phyloP scores from a whole-genome alignment of 2,113 vertebrate genomes.

The Pseudopipra pipra region DNA sequence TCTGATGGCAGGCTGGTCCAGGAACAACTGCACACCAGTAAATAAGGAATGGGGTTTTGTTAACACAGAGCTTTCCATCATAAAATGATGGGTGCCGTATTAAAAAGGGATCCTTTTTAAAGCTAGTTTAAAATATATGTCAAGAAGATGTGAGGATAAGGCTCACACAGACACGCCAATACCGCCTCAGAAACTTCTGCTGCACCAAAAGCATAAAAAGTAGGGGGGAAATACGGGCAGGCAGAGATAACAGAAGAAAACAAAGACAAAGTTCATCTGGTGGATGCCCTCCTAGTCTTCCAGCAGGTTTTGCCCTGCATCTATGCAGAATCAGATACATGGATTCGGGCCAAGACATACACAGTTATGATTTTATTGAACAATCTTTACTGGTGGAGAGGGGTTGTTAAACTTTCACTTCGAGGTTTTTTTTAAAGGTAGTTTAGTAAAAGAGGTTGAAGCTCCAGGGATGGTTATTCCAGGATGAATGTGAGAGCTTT shows the following conservation, averaged over 20 bases:
- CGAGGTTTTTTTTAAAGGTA: not conserved
- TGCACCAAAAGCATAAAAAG: not conserved
- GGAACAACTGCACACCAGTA: not conserved
- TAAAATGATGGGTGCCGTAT: not conserved
- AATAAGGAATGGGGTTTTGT: not conserved
- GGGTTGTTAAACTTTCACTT: not conserved
- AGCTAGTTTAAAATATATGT: not conserved
- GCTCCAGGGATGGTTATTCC: not conserved
- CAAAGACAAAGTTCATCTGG: not conserved
- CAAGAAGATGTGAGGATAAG: not conserved
- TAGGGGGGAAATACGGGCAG: not conserved
- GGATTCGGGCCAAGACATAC: not conserved
- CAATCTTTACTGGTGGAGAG: not conserved
- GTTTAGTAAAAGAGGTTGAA: constrained; percentile 16
- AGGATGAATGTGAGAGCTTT: not conserved
- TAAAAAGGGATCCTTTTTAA: not conserved
- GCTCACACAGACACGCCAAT: not conserved
- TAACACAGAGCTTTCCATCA: not conserved
- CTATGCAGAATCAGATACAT: not conserved
- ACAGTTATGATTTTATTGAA: constrained; percentile 22
- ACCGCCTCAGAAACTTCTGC: not conserved
- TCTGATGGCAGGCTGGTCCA: fast-evolving
- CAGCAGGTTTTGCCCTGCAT: not conserved
- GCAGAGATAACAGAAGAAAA: not conserved
- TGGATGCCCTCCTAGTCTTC: not conserved